These are phyloP conservation scores for Meghimatium bilineatum DNA, from an alignment of 2,888 invertebrate genomes.

Conservation along the genomic window DNA sequence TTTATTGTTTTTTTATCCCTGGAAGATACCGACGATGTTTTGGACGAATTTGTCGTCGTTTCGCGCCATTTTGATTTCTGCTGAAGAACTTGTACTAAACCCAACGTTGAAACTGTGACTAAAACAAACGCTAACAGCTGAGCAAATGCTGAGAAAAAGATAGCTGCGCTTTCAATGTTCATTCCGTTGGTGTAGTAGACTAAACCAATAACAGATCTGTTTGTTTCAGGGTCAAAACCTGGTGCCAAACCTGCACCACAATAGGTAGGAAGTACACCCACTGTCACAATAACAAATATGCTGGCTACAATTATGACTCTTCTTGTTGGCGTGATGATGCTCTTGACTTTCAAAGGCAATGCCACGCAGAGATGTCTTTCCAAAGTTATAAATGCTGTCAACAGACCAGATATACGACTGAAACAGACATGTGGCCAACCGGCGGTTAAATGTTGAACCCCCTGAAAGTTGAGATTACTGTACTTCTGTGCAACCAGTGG, in stretches of 20 bases:
- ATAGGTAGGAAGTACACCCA: neutral
- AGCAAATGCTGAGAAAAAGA: neutral
- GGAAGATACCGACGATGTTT: neutral
- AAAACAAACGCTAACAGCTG: neutral
- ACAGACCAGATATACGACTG: neutral
- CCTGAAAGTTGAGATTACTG: slow-evolving; percentile 1
- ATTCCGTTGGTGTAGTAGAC: neutral
- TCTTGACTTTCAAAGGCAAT: slow-evolving; percentile 19
- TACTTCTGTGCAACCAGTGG: neutral
- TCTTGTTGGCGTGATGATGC: slow-evolving; percentile 12
- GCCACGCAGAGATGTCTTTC: slow-evolving; percentile 36
- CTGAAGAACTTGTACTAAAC: neutral
- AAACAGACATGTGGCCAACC: slow-evolving; percentile 36
- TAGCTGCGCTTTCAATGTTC: neutral
- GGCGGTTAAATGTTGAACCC: slow-evolving; percentile 3
- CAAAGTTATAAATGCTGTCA: slow-evolving; percentile 23
- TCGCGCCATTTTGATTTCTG: slow-evolving; percentile 19
- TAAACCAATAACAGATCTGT: neutral
- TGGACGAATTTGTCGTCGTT: neutral
- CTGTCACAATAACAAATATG: slow-evolving; percentile 6
- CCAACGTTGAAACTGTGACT: slow-evolving; percentile 2
- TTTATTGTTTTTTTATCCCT: slow-evolving; percentile 20
- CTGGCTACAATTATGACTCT: neutral
- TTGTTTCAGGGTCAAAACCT: neutral
- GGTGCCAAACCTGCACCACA: neutral